Conservation (phyloP, 2,888 invertebrate species). For the Drosophila subsilvestris region DNA sequence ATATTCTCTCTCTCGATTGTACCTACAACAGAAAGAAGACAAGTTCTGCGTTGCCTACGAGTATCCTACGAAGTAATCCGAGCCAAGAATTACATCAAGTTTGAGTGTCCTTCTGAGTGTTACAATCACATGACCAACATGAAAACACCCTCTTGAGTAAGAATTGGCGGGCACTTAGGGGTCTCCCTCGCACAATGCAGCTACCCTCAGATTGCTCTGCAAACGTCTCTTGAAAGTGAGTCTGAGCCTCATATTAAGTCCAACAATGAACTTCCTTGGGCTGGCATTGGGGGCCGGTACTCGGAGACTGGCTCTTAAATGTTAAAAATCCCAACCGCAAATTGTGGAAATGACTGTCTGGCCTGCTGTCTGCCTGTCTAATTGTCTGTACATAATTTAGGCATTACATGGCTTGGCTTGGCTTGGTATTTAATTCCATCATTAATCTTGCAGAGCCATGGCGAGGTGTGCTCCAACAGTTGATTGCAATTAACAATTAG, state of each 20-base stretch:
- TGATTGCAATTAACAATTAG: conserved; percentile 26
- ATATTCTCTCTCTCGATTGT: neutral
- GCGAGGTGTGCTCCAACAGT: conserved; percentile 43
- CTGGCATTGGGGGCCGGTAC: neutral
- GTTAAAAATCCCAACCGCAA: conserved; percentile 40
- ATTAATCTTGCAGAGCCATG: conserved; percentile 43
- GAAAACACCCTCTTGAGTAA: conserved; percentile 23
- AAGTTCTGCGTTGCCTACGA: too few species aligned
- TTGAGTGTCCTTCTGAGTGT: neutral
- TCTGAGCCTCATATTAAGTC: conserved; percentile 26
- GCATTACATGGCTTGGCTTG: conserved; percentile 24
- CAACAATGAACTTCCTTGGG: conserved; percentile 28
- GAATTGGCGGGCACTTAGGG: conserved; percentile 36
- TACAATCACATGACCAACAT: neutral
- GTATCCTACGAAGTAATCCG: too few species aligned
- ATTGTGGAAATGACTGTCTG: conserved; percentile 48
- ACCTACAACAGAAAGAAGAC: too few species aligned
- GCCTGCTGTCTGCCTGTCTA: conserved; percentile 53
- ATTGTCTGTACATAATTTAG: conserved; percentile 61
- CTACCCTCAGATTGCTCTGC: conserved; percentile 22
- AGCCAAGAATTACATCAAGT: neutral
- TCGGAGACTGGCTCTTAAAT: neutral
- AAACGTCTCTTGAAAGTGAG: conserved; percentile 17
- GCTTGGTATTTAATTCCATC: conserved; percentile 48
- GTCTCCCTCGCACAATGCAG: conserved; percentile 2